Evolutionary conservation across 2,113 vertebrate species (phyloP).

Genomic region (Phylloscopus trochiloides): DNA sequence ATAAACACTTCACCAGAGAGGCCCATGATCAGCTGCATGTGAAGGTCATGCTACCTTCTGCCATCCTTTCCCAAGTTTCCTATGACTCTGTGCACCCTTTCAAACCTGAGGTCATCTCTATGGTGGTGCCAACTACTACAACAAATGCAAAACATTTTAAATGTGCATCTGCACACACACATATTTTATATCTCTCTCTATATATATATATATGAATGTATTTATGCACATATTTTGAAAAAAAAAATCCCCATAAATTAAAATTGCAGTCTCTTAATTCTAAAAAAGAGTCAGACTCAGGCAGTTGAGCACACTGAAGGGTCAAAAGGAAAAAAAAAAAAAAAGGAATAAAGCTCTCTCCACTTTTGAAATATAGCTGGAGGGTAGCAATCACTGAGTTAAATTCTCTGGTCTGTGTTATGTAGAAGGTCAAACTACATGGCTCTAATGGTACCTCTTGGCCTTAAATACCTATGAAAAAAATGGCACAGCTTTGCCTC

Average conservation of each 20-base stretch:
- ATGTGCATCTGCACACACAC: background rate
- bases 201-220: background rate
- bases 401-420: conserved; percentile 3
- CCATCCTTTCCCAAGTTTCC: conserved; percentile 21
- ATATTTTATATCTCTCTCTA: background rate
- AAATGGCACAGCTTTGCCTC: background rate
- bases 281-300: background rate
- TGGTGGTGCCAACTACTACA: background rate
- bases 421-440: background rate
- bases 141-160: conserved; percentile 9
- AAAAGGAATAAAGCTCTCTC: background rate
- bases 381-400: background rate
- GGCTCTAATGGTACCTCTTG: background rate
- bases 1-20: background rate
- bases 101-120: conserved; percentile 15
- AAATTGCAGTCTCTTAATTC: background rate
- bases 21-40: background rate
- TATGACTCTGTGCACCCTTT: background rate
- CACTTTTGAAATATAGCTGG: background rate
- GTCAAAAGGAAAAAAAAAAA: background rate
- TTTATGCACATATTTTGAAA: background rate
- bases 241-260: background rate
- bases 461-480: background rate
- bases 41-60: background rate
- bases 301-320: background rate